Conservation (phyloP, 2,888 invertebrate species). For the Philonicus albiceps region DNA sequence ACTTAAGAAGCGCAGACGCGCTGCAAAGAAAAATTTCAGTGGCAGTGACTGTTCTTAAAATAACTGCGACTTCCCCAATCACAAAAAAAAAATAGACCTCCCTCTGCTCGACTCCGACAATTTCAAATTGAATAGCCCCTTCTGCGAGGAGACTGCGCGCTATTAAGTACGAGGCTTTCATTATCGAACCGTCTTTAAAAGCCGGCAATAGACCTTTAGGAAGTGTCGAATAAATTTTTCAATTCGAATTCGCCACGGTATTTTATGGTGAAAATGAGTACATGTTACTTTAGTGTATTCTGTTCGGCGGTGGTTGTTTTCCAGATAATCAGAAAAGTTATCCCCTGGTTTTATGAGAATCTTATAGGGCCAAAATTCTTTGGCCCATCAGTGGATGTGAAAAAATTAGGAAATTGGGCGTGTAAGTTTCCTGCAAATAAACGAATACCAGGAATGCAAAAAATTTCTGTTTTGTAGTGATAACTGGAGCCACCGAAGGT, state of each 20-base stretch:
- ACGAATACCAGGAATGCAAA: slow-evolving; percentile 31
- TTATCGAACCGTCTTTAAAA: slow-evolving; percentile 21
- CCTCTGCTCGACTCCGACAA: neutral
- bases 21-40: neutral
- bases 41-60: neutral
- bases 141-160: slow-evolving; percentile 2
- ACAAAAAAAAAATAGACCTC: neutral
- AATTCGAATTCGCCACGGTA: neutral
- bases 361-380: slow-evolving; percentile 68
- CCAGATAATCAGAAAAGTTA: slow-evolving; percentile 59
- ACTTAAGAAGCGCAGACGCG: neutral
- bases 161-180: neutral
- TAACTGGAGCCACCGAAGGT: slow-evolving; percentile 90
- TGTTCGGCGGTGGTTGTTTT: slow-evolving; percentile 53
- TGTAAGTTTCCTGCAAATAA: slow-evolving; percentile 67
- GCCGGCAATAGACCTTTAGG: neutral
- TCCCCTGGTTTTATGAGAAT: slow-evolving; percentile 62
- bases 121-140: neutral
- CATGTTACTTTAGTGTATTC: slow-evolving; percentile 4
- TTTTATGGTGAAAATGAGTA: slow-evolving; percentile 14
- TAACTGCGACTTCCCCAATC: neutral
- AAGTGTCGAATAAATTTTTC: neutral
- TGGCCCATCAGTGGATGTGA: slow-evolving; percentile 70
- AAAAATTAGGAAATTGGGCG: slow-evolving; percentile 80
- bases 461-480: slow-evolving; percentile 67